Evolutionary conservation across 2,888 invertebrate species (phyloP).

Genomic region (Orthonevra nobilis): DNA sequence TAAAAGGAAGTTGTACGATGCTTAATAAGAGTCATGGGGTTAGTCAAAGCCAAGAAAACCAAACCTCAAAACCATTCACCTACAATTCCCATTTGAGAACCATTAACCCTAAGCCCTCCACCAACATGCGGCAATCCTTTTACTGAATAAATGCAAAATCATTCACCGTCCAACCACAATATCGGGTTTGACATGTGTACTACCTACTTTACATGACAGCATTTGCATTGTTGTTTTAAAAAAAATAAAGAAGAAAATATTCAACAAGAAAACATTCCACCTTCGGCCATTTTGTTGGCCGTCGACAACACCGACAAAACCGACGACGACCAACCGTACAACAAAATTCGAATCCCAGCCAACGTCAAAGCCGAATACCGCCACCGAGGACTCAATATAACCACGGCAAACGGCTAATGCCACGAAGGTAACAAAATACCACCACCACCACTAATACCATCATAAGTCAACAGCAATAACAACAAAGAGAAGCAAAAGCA

Average conservation of each 20-base stretch:
- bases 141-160: slow-evolving; percentile 58
- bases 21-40: too few species aligned
- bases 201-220: too few species aligned
- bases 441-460: slow-evolving; percentile 1
- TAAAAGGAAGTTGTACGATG: too few species aligned
- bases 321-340: slow-evolving; percentile 67
- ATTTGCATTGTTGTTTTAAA: slow-evolving; percentile 55
- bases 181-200: slow-evolving; percentile 34
- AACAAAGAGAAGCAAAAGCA: slow-evolving; percentile 25
- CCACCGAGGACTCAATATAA: slow-evolving; percentile 46
- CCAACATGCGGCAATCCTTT: slow-evolving; percentile 43
- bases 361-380: slow-evolving; percentile 63
- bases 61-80: too few species aligned
- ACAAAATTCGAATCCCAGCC: slow-evolving; percentile 62
- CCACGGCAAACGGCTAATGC: slow-evolving; percentile 21
- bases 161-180: slow-evolving; percentile 65
- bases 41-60: too few species aligned
- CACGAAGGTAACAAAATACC: slow-evolving; percentile 41
- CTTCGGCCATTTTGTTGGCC: slow-evolving; percentile 69
- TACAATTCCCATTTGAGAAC: too few species aligned
- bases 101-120: too few species aligned
- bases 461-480: slow-evolving; percentile 15
- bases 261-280: slow-evolving; percentile 52
- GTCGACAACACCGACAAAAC: slow-evolving; percentile 44
- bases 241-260: too few species aligned